These are phyloP conservation scores for Polydrusus tereticollis DNA, from an alignment of 2,888 invertebrate genomes.

Conservation along the genomic window DNA sequence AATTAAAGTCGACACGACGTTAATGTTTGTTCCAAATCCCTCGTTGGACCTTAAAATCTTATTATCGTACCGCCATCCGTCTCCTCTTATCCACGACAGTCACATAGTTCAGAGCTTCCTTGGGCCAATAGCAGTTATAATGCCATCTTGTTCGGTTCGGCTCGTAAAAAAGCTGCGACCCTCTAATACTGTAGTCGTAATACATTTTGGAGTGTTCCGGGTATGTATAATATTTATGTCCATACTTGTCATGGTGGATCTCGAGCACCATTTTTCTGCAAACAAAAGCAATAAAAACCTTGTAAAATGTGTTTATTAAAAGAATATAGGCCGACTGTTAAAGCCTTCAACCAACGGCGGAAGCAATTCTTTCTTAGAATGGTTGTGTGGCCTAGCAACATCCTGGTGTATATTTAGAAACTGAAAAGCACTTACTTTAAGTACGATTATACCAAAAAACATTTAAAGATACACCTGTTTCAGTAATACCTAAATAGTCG, in stretches of 20 bases:
- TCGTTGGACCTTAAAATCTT: neutral
- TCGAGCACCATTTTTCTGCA: constrained; percentile 46
- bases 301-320: neutral
- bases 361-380: no score
- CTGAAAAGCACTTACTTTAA: no score
- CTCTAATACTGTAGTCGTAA: constrained; percentile 45
- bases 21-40: no score
- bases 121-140: constrained; percentile 49
- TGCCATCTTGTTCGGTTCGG: constrained; percentile 45
- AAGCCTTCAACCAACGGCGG: no score
- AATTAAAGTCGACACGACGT: no score
- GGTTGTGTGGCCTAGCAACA: no score
- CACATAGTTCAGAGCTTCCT: constrained; percentile 44
- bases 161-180: constrained; percentile 46
- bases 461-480: no score
- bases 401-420: no score
- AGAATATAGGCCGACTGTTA: no score
- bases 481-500: no score
- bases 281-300: neutral
- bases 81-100: constrained; percentile 43
- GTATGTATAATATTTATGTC: constrained; percentile 49
- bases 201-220: constrained; percentile 46
- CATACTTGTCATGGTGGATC: constrained; percentile 49
- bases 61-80: constrained; percentile 39
- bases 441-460: no score